Percentiles rank a stretch among this genome's conserved stretches.
Evolutionary conservation across 2,113 vertebrate genomes (phyloP).

Genomic region (Picathartes gymnocephalus): DNA sequence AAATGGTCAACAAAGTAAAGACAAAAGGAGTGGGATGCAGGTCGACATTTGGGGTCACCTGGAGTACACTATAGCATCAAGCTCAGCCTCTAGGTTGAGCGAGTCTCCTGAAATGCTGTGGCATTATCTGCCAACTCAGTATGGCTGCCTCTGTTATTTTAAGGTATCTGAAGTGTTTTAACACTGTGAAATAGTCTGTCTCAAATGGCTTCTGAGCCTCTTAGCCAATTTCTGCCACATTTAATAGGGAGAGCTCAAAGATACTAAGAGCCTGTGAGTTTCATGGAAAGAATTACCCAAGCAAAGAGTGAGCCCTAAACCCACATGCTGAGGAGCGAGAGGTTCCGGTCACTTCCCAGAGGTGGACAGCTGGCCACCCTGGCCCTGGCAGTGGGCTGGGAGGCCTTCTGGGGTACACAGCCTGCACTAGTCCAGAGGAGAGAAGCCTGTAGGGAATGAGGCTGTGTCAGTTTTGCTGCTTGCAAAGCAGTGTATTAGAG

Average conservation of each 20-base stretch:
- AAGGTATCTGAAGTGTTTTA: neutral
- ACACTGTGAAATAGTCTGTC: neutral
- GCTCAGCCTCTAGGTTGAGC: neutral
- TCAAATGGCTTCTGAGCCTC: neutral
- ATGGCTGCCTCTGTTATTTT: neutral
- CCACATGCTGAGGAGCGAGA: neutral
- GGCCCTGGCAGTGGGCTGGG: neutral
- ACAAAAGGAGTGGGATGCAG: neutral
- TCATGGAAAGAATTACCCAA: neutral
- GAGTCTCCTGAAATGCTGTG: neutral
- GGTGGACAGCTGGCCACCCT: neutral
- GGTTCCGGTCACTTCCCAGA: neutral
- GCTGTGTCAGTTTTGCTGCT: neutral
- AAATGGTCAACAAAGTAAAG: neutral
- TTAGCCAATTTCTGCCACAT: neutral
- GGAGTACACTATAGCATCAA: neutral
- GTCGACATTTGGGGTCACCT: fast-evolving
- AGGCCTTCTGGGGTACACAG: neutral
- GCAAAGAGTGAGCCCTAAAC: neutral
- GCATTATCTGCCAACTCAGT: neutral
- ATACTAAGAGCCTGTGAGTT: neutral
- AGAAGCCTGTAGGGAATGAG: neutral
- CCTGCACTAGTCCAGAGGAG: neutral
- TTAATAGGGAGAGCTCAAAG: neutral
- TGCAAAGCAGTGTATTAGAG: neutral